A percentile compares a stretch with the other conserved stretches of the same genome.
Evolutionary conservation across 2,888 invertebrate species (phyloP).

Genomic region (Ypsolopha scabrella): DNA sequence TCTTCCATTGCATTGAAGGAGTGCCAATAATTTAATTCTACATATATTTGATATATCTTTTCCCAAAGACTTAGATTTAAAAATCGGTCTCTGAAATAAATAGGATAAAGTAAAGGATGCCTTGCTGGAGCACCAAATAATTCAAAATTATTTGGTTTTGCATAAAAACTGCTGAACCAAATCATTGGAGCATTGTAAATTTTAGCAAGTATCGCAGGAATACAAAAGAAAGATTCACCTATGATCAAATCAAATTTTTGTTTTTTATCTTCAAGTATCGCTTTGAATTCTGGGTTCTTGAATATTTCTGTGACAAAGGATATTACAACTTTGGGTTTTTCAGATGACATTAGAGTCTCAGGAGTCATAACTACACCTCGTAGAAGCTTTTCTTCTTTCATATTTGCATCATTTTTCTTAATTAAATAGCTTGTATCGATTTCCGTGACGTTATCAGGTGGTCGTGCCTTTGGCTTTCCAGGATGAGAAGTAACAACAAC

Average conservation of each 20-base stretch:
- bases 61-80: neutral
- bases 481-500: neutral
- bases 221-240: neutral
- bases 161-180: neutral
- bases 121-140: neutral
- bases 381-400: too few relatives aligned
- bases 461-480: neutral
- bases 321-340: too few relatives aligned
- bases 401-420: too few relatives aligned
- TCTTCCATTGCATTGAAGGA: neutral
- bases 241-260: neutral
- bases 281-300: neutral
- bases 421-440: neutral
- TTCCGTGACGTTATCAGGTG: neutral
- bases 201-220: neutral
- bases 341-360: too few relatives aligned
- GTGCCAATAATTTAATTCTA: neutral
- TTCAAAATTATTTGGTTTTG: neutral
- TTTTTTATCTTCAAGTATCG: neutral
- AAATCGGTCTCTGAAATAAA: neutral
- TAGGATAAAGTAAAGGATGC: neutral
- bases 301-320: neutral
- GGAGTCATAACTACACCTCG: too few relatives aligned
- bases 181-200: neutral
- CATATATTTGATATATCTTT: neutral